phyloP scores from a whole-genome alignment of 2,113 vertebrate species.

The Neotoma lepida region DNA sequence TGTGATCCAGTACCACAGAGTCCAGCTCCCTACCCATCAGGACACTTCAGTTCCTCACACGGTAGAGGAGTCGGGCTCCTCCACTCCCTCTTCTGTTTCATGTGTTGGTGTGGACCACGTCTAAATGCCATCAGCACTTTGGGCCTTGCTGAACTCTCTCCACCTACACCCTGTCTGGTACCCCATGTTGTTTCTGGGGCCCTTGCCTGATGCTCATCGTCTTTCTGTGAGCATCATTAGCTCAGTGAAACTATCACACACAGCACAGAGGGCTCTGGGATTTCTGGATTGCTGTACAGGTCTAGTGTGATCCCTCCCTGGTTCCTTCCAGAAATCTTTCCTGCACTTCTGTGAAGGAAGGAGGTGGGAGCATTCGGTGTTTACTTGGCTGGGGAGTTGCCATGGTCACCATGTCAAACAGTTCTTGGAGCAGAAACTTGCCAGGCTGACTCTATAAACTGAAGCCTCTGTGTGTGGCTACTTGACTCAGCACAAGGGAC shows the following conservation, averaged over 20 bases:
- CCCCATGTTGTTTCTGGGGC: neutral
- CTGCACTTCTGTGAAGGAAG: neutral
- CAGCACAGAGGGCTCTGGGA: neutral
- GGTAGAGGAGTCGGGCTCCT: neutral
- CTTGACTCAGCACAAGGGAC: neutral
- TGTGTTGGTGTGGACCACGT: neutral
- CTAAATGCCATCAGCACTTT: neutral
- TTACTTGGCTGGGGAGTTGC: constrained; percentile 42
- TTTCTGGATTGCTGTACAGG: neutral
- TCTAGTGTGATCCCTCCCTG: neutral
- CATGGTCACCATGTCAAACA: constrained; percentile 35
- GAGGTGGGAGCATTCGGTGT: neutral
- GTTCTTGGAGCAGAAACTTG: neutral
- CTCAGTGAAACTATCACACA: neutral
- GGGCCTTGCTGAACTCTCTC: neutral
- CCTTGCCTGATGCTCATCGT: neutral
- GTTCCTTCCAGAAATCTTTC: constrained; percentile 42
- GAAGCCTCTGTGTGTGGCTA: constrained; percentile 34
- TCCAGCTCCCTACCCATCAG: neutral
- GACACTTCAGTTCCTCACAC: neutral
- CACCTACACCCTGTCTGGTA: neutral
- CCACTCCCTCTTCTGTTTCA: neutral
- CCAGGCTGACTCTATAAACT: neutral
- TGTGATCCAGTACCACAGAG: too few species aligned
- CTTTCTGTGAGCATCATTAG: neutral